phyloP scores from a whole-genome alignment of 2,797 vertebrate genomes.

The Acanthiza pusilla region DNA sequence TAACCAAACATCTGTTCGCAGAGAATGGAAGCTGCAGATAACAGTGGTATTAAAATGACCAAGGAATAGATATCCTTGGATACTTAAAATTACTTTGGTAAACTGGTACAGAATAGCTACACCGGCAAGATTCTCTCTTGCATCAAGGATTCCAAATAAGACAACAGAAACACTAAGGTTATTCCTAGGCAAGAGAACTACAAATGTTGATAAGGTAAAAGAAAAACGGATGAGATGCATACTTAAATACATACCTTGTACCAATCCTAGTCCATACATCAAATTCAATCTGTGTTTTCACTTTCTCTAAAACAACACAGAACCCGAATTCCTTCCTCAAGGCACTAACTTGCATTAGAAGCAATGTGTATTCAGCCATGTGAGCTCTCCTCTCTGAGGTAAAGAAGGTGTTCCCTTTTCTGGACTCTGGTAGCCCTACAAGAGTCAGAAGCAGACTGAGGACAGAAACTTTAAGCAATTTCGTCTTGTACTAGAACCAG shows the following conservation, averaged over 20 bases:
- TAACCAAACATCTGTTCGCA: conserved; percentile 44
- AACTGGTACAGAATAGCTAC: conserved; percentile 5
- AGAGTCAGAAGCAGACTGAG: not conserved
- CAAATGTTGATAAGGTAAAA: not conserved
- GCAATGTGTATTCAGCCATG: not conserved
- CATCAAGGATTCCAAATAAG: not conserved
- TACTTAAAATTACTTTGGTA: not conserved
- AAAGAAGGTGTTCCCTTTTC: not conserved
- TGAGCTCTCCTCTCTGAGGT: not conserved
- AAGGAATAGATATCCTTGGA: not conserved
- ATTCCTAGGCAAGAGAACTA: not conserved
- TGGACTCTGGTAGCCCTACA: not conserved
- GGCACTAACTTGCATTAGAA: not conserved
- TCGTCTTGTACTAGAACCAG: not conserved
- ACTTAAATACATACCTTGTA: not conserved
- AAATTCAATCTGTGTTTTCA: not conserved
- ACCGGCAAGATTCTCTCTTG: not conserved
- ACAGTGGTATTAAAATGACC: not conserved
- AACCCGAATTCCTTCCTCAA: not conserved
- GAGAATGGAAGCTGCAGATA: not conserved
- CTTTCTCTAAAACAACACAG: not conserved
- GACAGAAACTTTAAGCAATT: not conserved
- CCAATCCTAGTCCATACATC: not conserved
- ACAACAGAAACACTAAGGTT: not conserved
- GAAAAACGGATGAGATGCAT: not conserved